Evolutionary conservation across 2,888 invertebrate species (phyloP).

Genomic region (Salpingus planirostris): DNA sequence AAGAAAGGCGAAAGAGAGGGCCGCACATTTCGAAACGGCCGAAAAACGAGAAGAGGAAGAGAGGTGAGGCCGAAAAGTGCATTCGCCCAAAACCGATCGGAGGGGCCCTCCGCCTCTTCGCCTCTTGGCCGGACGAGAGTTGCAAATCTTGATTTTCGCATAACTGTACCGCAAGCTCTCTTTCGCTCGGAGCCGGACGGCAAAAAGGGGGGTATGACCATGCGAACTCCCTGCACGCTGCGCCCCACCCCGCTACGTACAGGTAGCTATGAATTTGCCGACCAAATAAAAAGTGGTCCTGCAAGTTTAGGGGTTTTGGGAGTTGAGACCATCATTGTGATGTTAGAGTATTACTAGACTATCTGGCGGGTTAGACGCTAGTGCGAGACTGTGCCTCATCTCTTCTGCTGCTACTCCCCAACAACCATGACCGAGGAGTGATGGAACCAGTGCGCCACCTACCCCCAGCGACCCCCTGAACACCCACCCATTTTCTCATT

Average conservation of each 20-base stretch:
- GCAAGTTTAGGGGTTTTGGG: slow-evolving; percentile 48
- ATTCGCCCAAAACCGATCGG: too few species aligned
- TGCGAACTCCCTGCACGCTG: slow-evolving; percentile 25
- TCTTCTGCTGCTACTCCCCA: too few species aligned
- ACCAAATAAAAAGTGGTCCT: slow-evolving; percentile 55
- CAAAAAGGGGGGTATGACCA: slow-evolving; percentile 30
- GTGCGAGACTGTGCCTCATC: too few species aligned
- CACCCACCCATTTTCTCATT: too few species aligned
- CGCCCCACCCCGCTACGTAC: slow-evolving; percentile 33
- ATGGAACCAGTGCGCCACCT: too few species aligned
- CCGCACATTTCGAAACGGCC: neutral
- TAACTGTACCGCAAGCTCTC: slow-evolving; percentile 35
- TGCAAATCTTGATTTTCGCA: slow-evolving; percentile 40
- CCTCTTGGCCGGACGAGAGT: slow-evolving; percentile 17
- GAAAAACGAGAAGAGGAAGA: too few species aligned
- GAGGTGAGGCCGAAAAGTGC: too few species aligned
- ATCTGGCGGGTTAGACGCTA: slow-evolving; percentile 41
- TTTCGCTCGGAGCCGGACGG: slow-evolving; percentile 8
- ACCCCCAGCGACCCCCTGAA: too few species aligned
- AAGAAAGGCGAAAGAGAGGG: slow-evolving; percentile 1
- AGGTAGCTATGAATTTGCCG: slow-evolving; percentile 54
- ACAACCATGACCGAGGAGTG: too few species aligned
- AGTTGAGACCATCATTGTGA: slow-evolving; percentile 36
- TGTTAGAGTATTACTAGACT: slow-evolving; percentile 44
- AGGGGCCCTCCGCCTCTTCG: too few species aligned